A percentile compares a stretch with the other conserved stretches of the same genome.
phyloP scores from a whole-genome alignment of 2,797 vertebrate species.

The Epinephelus malabaricus region DNA sequence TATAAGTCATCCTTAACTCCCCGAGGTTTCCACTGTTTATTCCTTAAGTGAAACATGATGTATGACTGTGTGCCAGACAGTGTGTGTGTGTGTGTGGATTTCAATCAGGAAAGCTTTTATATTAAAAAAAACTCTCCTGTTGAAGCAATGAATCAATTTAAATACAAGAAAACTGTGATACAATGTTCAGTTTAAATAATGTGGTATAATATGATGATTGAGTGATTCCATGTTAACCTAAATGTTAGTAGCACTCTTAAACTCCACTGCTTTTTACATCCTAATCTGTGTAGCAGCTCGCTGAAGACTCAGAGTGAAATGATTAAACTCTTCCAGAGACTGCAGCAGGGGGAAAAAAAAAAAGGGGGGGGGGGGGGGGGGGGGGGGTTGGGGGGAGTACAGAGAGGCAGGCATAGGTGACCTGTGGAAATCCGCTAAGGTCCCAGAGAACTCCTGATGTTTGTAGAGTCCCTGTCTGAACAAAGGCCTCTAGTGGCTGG shows the following conservation, averaged over 20 bases:
- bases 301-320: conserved; percentile 36
- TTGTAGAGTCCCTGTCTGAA: conserved; percentile 54
- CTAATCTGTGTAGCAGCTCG: conserved; percentile 5
- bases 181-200: background rate
- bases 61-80: background rate
- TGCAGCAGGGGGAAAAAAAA: conserved; percentile 20
- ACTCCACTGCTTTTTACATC: conserved; percentile 1
- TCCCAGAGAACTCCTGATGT: conserved; percentile 63
- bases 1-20: too few species aligned
- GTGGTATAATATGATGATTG: background rate
- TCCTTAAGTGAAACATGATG: too few species aligned
- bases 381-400: conserved; percentile 6
- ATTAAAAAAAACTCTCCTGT: background rate
- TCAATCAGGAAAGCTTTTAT: background rate
- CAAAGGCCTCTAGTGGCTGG: conserved; percentile 70
- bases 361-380: conserved; percentile 2
- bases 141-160: background rate
- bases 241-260: conserved; percentile 1
- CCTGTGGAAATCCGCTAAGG: conserved; percentile 70
- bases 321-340: conserved; percentile 44
- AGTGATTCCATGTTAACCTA: background rate
- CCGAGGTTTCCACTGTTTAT: too few species aligned
- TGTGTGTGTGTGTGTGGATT: background rate
- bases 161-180: background rate
- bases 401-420: conserved; percentile 29